Conservation (phyloP, 2,113 vertebrate species). For the Gadus macrocephalus region DNA sequence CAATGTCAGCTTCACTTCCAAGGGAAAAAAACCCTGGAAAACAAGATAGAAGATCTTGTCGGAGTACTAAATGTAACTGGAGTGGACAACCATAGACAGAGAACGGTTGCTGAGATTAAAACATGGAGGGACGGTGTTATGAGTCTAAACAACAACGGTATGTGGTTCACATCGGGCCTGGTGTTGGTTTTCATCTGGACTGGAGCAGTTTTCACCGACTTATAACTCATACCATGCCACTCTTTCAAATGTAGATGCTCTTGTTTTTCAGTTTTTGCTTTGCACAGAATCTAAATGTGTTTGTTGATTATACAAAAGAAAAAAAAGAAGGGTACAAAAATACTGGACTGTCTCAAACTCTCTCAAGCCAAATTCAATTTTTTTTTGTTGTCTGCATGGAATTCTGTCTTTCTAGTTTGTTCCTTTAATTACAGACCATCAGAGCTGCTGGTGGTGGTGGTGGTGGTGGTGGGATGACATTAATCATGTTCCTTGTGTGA, state of each 20-base stretch:
- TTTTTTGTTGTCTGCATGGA: conserved; percentile 52
- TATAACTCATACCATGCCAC: conserved; percentile 45
- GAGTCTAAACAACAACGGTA: conserved; percentile 14
- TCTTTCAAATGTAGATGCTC: conserved; percentile 18
- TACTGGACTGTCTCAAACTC: conserved; percentile 40
- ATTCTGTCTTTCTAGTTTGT: conserved; percentile 36
- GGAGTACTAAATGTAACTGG: neutral
- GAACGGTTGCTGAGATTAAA: neutral
- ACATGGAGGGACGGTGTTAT: neutral
- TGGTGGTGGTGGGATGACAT: conserved; percentile 21
- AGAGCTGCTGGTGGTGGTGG: conserved; percentile 51
- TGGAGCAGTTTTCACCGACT: conserved; percentile 24
- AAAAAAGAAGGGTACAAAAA: neutral
- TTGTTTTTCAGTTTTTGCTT: conserved; percentile 10
- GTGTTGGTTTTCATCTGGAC: too few species aligned
- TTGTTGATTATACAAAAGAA: neutral
- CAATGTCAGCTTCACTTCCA: neutral
- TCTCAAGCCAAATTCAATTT: conserved; percentile 52
- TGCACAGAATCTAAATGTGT: conserved; percentile 42
- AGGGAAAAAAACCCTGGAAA: too few species aligned
- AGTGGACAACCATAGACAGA: conserved; percentile 2
- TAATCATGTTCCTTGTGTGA: conserved; percentile 27
- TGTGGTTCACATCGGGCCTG: conserved; percentile 17
- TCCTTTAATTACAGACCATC: conserved; percentile 57
- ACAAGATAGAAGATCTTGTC: too few species aligned